Evolutionary conservation across 2,888 invertebrate species (phyloP).

Genomic region (Drosophila paucipuncta): DNA sequence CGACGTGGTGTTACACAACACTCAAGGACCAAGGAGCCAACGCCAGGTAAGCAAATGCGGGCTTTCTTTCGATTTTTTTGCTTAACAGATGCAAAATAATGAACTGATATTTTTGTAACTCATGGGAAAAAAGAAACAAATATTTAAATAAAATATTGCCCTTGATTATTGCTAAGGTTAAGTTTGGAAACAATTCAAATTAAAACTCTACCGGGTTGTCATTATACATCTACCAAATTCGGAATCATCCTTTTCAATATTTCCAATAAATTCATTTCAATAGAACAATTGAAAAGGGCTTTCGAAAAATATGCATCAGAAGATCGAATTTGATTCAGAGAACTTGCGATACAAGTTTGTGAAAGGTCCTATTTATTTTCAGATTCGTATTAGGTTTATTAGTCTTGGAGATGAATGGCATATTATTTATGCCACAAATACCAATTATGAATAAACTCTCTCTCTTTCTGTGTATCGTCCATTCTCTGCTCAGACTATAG

Average conservation of each 20-base stretch:
- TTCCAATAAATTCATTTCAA: not conserved
- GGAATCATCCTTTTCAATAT: not conserved
- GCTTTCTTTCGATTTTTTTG: not conserved
- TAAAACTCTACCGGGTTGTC: no score
- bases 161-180: not conserved
- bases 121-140: not conserved
- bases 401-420: not conserved
- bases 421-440: not conserved
- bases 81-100: not conserved
- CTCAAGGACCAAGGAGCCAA: slow-evolving; percentile 53
- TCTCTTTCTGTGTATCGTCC: not conserved
- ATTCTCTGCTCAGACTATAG: slow-evolving; percentile 59
- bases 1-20: slow-evolving; percentile 64
- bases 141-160: not conserved
- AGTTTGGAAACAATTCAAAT: not conserved
- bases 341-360: not conserved
- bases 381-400: not conserved
- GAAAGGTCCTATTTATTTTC: not conserved
- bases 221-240: not conserved
- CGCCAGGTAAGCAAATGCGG: slow-evolving; percentile 38
- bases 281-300: not conserved
- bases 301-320: not conserved
- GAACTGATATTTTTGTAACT: not conserved
- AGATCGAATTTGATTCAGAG: not conserved
- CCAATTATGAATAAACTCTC: not conserved